Base-by-base conservation (phyloP, 2,113 vertebrate species). In the Patagioenas fasciata region DNA sequence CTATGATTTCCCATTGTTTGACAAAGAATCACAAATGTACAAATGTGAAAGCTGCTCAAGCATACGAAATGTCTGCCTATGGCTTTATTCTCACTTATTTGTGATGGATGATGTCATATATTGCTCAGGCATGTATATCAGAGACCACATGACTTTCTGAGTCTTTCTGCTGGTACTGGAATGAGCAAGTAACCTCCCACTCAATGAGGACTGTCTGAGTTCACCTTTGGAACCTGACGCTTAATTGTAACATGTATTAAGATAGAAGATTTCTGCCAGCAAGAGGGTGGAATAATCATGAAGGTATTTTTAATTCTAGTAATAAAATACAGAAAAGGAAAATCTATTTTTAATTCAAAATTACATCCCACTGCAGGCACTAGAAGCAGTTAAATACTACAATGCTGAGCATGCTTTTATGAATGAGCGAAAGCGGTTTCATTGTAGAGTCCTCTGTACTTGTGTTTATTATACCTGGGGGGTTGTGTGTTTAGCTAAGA, bases 391-490 rank as follows among this genome's bases (percentile, higher is more conserved):
- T 71, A 74, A 73, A 56, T 62, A 60, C 23, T 80, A 61, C 61
- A 91, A 21, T 0, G 0, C 40, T 31, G 40, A 78, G 51, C 25
- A 11, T 25, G 11, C 29, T 81, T 89, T 88, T 94, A 85, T 95
- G 94, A 95, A 93, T 94, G 85, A 93, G 31, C 40, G 85, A 83
- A 94, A 77, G 54, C 24, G 69, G 19, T 42, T 77, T 61, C 70
- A 38, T 25, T 40, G 21, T 4, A 34, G 44, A 75, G 8, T 65
- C 31, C 53, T 73, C 36, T 53, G 38, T 56, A 48, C 9, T 64
- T n/a, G 31, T 54, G 26, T 74, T 88, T 89, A 31, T 89, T 58
- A 8, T 90, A 93, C 66, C 74, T 69, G 24, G 10, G 23, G 34
- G 17, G 23, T 60, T 67, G 6, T 42, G 29, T 60, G 14, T 57